These are phyloP conservation scores for Nomada fabriciana DNA, from an alignment of 2,888 invertebrate genomes.

Conservation along the genomic window DNA sequence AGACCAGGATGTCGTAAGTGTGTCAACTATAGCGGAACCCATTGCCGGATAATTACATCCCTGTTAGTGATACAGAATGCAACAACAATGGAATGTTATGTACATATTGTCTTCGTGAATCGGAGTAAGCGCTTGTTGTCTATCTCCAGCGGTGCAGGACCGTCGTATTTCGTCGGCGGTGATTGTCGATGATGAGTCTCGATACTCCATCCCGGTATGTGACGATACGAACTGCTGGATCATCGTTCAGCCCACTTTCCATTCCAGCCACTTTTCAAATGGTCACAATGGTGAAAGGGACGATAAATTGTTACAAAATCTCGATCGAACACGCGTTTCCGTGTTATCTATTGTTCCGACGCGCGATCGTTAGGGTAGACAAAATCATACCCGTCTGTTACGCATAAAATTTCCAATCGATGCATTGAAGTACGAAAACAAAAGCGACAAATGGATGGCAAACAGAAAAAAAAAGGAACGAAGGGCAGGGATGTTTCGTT, in stretches of 20 bases:
- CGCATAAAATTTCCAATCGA: conserved; percentile 32
- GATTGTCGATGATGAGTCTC: conserved; percentile 46
- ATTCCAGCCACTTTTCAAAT: background rate
- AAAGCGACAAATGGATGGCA: background rate
- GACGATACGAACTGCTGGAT: conserved; percentile 34
- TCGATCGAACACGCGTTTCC: background rate
- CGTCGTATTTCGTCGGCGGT: conserved; percentile 31
- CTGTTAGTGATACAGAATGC: conserved; percentile 17
- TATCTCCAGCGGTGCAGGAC: conserved; percentile 35
- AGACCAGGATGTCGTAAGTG: background rate
- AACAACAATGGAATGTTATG: conserved; percentile 46
- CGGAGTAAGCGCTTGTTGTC: conserved; percentile 32
- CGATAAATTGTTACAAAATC: conserved; percentile 34
- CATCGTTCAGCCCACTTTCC: background rate
- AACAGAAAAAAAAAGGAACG: background rate
- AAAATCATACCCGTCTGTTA: conserved; percentile 25
- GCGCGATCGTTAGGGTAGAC: background rate
- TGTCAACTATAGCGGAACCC: conserved; percentile 8
- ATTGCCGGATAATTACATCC: conserved; percentile 24
- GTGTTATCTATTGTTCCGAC: background rate
- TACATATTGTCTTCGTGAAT: conserved; percentile 4
- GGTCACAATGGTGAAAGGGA: conserved; percentile 14
- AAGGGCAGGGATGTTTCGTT: conserved; percentile 11
- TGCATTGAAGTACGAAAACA: background rate
- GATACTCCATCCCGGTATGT: conserved; percentile 49